Conservation (phyloP, 2,113 vertebrate genomes). For the Perca flavescens region DNA sequence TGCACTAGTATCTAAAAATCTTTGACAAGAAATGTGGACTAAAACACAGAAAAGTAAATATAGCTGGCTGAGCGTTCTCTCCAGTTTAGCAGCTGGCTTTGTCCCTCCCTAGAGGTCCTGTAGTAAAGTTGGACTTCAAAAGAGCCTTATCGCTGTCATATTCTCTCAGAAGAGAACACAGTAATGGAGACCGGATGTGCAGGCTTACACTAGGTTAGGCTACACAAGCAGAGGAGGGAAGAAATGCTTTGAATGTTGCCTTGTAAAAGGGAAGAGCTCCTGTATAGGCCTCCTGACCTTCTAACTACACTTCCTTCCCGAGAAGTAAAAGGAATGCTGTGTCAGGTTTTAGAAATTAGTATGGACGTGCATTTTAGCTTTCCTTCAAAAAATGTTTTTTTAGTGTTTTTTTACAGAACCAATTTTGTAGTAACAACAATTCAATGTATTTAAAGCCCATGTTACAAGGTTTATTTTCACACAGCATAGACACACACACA, state of each 20-base stretch:
- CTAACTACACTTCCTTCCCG: slow-evolving; percentile 79
- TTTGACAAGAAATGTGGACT: neutral
- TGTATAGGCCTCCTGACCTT: slow-evolving; percentile 67
- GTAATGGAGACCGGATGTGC: slow-evolving; percentile 78
- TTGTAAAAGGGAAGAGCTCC: slow-evolving; percentile 78
- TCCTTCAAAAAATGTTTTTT: neutral
- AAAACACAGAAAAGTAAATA: neutral
- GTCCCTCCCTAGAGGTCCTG: slow-evolving; percentile 38
- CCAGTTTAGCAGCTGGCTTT: slow-evolving; percentile 23
- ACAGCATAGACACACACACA: too few relatives aligned
- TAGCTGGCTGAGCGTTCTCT: neutral
- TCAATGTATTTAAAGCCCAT: neutral
- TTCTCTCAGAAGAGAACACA: slow-evolving; percentile 63
- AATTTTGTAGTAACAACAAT: neutral
- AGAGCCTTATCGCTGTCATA: slow-evolving; percentile 63
- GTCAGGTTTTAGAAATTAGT: slow-evolving; percentile 71
- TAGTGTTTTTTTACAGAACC: neutral
- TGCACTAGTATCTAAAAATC: neutral
- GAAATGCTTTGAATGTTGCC: slow-evolving; percentile 80
- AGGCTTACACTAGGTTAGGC: slow-evolving; percentile 64
- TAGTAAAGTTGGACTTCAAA: slow-evolving; percentile 73
- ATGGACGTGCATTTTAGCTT: slow-evolving; percentile 20
- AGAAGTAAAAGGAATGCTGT: slow-evolving; percentile 71
- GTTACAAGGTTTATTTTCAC: too few relatives aligned
- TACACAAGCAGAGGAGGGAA: slow-evolving; percentile 66